Percentiles rank a stretch among this genome's conserved stretches.
These are phyloP conservation scores for Bergia sp. DNA, from an alignment of 92 coral and sea anemone genomes.

Conservation along the genomic window DNA sequence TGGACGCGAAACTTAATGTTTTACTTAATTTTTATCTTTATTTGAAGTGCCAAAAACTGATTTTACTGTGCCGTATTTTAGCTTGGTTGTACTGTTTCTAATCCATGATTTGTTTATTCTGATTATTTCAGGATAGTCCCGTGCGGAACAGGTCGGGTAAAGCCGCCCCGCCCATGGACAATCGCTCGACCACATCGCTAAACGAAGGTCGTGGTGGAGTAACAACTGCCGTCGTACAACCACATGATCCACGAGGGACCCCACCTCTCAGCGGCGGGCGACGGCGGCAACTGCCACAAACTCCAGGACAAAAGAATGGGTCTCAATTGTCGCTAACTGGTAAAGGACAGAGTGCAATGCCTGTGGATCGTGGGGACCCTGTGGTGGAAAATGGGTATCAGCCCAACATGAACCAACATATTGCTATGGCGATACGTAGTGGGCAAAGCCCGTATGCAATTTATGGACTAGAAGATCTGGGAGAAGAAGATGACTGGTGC, in stretches of 20 bases:
- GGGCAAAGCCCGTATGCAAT: constrained; percentile 99
- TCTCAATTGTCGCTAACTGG: constrained; percentile 89
- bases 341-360: constrained; percentile 71
- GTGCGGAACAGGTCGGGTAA: constrained; percentile 52
- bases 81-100: neutral
- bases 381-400: constrained; percentile 97
- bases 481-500: constrained; percentile 99
- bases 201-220: constrained; percentile 93
- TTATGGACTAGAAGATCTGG: constrained; percentile 95
- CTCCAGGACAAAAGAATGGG: constrained; percentile 82
- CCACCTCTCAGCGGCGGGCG: constrained; percentile 56
- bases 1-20: no score
- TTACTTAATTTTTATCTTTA: no score
- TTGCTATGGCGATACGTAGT: constrained; percentile 99
- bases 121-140: constrained; percentile 42
- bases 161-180: constrained; percentile 56
- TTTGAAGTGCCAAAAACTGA: no score
- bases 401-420: constrained; percentile 97
- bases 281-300: constrained; percentile 88
- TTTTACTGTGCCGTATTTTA: neutral
- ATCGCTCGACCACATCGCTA: constrained; percentile 84
- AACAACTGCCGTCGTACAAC: constrained; percentile 71
- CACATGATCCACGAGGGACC: constrained; percentile 44
- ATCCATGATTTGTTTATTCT: neutral
- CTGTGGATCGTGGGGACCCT: constrained; percentile 87